Percentiles rank a stretch among this genome's conserved stretches.
phyloP scores from a whole-genome alignment of 2,888 invertebrate genomes.

The Sinodicranocentrus sp. region DNA sequence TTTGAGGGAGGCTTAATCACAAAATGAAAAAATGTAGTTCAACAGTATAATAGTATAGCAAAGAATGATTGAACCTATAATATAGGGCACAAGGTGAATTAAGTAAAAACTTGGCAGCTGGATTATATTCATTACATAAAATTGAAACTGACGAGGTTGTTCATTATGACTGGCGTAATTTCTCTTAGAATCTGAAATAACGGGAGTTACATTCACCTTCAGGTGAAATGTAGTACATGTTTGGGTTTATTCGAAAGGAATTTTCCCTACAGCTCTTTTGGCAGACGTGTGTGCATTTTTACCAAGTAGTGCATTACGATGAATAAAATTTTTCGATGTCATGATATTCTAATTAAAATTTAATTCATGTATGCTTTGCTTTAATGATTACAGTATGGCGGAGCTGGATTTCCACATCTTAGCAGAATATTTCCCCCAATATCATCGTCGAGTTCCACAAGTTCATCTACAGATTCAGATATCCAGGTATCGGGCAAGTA shows the following conservation, averaged over 20 bases:
- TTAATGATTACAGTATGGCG: slow-evolving; percentile 73
- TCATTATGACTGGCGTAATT: too few species aligned
- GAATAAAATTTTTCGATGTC: neutral
- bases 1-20: neutral
- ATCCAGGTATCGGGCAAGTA: slow-evolving; percentile 91
- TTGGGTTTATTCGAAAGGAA: neutral
- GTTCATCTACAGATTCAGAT: slow-evolving; percentile 87
- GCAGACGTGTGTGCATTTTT: neutral
- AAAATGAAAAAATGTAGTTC: neutral
- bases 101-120: slow-evolving; percentile 13
- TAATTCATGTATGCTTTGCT: slow-evolving; percentile 31
- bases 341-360: neutral
- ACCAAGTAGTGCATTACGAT: neutral
- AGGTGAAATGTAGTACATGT: slow-evolving; percentile 7
- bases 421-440: slow-evolving; percentile 76
- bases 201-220: slow-evolving; percentile 37
- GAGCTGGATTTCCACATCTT: slow-evolving; percentile 74
- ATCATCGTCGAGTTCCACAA: slow-evolving; percentile 73
- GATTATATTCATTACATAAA: neutral
- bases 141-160: neutral
- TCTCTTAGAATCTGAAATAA: slow-evolving; percentile 4
- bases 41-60: neutral
- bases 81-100: slow-evolving; percentile 29
- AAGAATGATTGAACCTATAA: neutral
- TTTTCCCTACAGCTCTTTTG: neutral